Evolutionary conservation across 2,113 vertebrate species (phyloP).

Genomic region (Muntiacus muntjak): DNA sequence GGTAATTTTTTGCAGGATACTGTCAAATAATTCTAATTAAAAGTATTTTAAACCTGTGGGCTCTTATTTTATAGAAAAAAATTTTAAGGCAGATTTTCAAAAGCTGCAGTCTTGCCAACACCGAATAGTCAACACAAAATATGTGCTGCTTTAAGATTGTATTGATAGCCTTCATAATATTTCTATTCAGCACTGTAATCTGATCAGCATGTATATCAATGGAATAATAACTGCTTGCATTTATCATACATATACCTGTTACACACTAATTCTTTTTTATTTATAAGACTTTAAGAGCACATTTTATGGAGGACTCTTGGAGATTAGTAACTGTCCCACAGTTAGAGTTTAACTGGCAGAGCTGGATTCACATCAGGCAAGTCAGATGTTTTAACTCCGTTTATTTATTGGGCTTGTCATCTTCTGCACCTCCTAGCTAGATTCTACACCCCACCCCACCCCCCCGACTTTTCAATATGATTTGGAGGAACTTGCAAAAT

Average conservation of each 20-base stretch:
- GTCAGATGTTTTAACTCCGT: neutral
- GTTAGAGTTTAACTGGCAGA: neutral
- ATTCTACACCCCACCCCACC: neutral
- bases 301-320: neutral
- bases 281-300: neutral
- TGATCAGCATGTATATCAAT: neutral
- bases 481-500: conserved; percentile 4
- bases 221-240: neutral
- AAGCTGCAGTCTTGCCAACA: neutral
- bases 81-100: neutral
- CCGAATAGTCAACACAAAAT: neutral
- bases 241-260: neutral
- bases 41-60: neutral
- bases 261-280: neutral
- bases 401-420: neutral
- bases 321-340: neutral
- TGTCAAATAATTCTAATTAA: neutral
- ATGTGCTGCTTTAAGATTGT: neutral
- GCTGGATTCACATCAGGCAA: neutral
- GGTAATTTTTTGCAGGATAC: neutral
- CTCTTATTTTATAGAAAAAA: neutral
- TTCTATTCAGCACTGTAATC: neutral
- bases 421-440: neutral
- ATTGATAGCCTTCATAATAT: neutral
- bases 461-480: neutral